Evolutionary conservation across 2,888 invertebrate genomes (phyloP).

Genomic region (Cataglyphis albicans): DNA sequence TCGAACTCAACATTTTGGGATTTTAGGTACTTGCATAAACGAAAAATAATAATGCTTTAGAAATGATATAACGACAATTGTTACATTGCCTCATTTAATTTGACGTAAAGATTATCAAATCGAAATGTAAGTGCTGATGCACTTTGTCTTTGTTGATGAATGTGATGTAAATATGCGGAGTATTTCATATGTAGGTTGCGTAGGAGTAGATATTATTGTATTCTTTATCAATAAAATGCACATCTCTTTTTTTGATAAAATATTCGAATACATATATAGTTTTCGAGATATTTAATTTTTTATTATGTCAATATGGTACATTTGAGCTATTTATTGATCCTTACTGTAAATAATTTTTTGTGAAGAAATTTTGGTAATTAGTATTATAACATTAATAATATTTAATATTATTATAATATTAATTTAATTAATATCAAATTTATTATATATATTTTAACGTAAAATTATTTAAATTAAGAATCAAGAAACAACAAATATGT

Average conservation of each 20-base stretch:
- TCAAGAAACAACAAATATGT: not conserved
- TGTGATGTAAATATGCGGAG: not conserved
- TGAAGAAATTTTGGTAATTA: not conserved
- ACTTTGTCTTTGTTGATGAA: too few relatives aligned
- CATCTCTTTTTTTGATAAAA: not conserved
- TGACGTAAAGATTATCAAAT: not conserved
- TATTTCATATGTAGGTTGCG: not conserved
- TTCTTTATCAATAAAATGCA: not conserved
- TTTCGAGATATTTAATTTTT: not conserved
- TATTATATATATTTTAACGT: not conserved
- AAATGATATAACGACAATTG: not conserved
- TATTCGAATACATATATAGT: not conserved
- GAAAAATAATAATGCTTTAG: not conserved
- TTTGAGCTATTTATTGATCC: not conserved
- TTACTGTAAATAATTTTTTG: too few relatives aligned
- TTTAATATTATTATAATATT: too few relatives aligned
- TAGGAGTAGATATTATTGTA: not conserved
- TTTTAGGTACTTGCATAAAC: constrained; percentile 75
- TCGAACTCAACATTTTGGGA: constrained; percentile 78
- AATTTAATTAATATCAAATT: not conserved
- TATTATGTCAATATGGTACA: not conserved
- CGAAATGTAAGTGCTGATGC: not conserved
- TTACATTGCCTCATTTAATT: not conserved
- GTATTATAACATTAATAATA: not conserved
- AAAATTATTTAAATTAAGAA: not conserved